Base-by-base conservation (phyloP, 2,113 vertebrate species). In the cat (Felis catus) region DNA sequence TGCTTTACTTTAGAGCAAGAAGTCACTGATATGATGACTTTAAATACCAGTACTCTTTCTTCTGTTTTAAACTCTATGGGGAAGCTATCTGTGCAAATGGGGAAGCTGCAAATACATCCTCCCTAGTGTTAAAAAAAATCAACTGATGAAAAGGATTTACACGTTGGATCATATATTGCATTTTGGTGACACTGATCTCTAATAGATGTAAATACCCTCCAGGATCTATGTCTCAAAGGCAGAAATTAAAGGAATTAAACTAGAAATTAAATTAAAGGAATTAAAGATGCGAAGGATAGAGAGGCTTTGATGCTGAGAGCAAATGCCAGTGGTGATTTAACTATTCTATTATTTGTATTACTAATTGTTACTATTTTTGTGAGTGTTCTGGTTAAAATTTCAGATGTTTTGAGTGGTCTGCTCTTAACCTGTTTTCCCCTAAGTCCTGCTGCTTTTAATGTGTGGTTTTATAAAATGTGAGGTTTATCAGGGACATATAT, bases 291-390 rank as follows among this genome's bases (percentile, higher is more conserved):
- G n/a, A 76, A 80, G 1, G 15, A 51, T 81, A 55, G 65, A 36
- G n/a, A 29, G 36, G 55, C 23, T 88, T 74, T 89, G 31, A 65
- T 39, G 4, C 36, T 41, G 14, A 33, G 14, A 95, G 33, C 71
- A 82, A 88, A 91, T 29, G 14, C 31, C 45, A 31, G 25, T 27
- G 14, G 25, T 18, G 8, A 68, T 79, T 70, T 96, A 66, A 76
- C 6, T 36, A 14, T 79, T 95, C 27, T 48, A 31, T 74, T 68
- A 55, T 16, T 91, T 74, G 39, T 48, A 18, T 68, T 74, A 76
- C 68, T 94, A 71, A 92, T 82, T 73, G 61, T 76, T 84, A 41
- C 39, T 29, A 73, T 91, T 93, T 96, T 89, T 94, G 81, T 78
- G 80, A 41, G 61, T 73, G 16, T 25, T 89, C 10, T 89, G 51